Conservation (phyloP, 37 sponge, comb jelly and placozoan genomes). For the Axinella damicornis region DNA sequence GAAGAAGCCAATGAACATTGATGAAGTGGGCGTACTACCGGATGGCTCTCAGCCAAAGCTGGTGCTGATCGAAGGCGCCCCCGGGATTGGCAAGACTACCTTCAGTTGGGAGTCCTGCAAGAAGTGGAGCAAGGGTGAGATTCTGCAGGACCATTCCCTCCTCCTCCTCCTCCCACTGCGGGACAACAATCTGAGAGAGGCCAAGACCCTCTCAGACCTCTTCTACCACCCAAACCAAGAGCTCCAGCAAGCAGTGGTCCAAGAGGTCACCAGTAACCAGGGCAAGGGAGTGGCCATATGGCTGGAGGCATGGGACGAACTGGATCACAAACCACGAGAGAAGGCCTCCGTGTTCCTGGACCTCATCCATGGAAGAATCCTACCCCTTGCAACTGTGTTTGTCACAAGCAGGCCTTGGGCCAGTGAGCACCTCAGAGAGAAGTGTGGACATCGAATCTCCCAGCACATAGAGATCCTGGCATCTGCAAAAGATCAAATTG, state of each 20-base stretch:
- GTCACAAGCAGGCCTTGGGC: conserved; percentile 38
- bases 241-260: conserved; percentile 1
- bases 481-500: not conserved
- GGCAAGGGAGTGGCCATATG: conserved; percentile 13
- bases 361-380: conserved; percentile 14
- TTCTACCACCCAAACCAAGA: conserved; percentile 16
- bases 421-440: not conserved
- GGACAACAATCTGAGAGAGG: conserved; percentile 13
- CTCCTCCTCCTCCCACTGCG: conserved; percentile 29
- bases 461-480: conserved; percentile 23
- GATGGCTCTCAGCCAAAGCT: not conserved
- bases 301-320: conserved; percentile 40
- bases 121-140: conserved; percentile 24
- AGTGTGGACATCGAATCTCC: not conserved
- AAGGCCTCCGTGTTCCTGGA: conserved; percentile 14
- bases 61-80: conserved; percentile 31
- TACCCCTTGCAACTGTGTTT: conserved; percentile 18
- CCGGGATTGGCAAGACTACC: conserved; percentile 37
- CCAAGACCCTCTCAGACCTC: conserved; percentile 24
- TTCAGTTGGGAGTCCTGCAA: conserved; percentile 26
- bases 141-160: conserved; percentile 27
- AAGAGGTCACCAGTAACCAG: not conserved
- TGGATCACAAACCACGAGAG: conserved; percentile 2
- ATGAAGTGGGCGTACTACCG: not conserved
- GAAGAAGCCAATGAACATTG: conserved; percentile 7